Percentiles rank a stretch among this genome's conserved stretches.
Conservation (phyloP, 2,113 vertebrate species). For the Todiramphus chloris region DNA sequence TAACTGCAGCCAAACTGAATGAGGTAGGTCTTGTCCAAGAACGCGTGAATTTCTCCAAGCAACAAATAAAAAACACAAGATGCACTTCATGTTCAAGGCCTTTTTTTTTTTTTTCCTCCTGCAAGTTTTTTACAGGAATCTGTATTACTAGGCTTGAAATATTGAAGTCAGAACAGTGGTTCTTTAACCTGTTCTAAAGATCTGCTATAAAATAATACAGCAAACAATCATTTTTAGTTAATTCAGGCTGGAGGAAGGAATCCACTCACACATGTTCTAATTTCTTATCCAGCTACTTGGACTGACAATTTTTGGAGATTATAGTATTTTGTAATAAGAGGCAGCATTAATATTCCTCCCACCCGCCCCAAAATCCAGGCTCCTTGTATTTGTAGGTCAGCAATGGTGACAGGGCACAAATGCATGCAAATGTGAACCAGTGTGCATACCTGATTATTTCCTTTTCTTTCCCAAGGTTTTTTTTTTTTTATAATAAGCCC, state of each 20-base stretch:
- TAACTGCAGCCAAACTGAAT: neutral
- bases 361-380: neutral
- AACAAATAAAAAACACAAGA: neutral
- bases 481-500: neutral
- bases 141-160: constrained; percentile 1
- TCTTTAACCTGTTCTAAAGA: constrained; percentile 44
- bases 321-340: constrained; percentile 19
- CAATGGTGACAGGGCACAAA: neutral
- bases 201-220: neutral
- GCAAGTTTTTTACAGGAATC: neutral
- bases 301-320: constrained; percentile 34
- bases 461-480: neutral
- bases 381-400: neutral
- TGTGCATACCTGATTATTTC: neutral
- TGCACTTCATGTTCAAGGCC: neutral
- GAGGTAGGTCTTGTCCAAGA: neutral
- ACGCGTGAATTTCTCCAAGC: neutral
- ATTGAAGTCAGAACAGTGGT: neutral
- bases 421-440: neutral
- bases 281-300: constrained; percentile 56
- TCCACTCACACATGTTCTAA: constrained; percentile 62
- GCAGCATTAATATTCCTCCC: neutral
- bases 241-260: constrained; percentile 62
- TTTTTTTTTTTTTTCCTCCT: neutral
- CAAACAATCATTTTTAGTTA: constrained; percentile 52